phyloP scores from a whole-genome alignment of 2,888 invertebrate genomes.

The Macaria liturata region DNA sequence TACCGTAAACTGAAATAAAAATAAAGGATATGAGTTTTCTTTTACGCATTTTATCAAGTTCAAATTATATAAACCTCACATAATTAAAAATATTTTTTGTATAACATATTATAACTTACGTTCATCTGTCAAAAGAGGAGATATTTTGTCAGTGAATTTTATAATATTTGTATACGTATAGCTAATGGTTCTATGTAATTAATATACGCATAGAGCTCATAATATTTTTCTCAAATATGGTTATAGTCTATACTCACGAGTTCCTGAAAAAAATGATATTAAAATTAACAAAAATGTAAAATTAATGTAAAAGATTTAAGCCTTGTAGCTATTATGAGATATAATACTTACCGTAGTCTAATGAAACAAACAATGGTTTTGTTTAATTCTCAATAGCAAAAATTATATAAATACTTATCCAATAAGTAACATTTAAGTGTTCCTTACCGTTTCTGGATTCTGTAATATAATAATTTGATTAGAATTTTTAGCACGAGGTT shows the following conservation, averaged over 20 bases:
- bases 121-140: slow-evolving; percentile 5
- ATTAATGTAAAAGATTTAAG: too few species aligned
- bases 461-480: neutral
- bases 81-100: neutral
- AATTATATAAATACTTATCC: too few species aligned
- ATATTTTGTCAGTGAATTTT: too few species aligned
- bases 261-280: slow-evolving; percentile 6
- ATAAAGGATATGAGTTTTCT: neutral
- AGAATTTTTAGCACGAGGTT: too few species aligned
- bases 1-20: slow-evolving; percentile 17
- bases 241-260: slow-evolving; percentile 8
- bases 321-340: too few species aligned
- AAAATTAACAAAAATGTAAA: too few species aligned
- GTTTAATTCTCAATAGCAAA: too few species aligned
- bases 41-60: neutral
- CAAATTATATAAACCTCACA: neutral
- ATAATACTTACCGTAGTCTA: slow-evolving; percentile 14
- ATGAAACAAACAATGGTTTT: neutral
- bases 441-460: slow-evolving; percentile 9
- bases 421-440: neutral
- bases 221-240: too few species aligned
- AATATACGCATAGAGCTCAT: too few species aligned
- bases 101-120: slow-evolving; percentile 3
- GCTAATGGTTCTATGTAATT: too few species aligned
- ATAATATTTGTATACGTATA: too few species aligned